These are phyloP conservation scores for Pterocles gutturalis DNA, from an alignment of 2,113 vertebrate species.

Conservation along the genomic window DNA sequence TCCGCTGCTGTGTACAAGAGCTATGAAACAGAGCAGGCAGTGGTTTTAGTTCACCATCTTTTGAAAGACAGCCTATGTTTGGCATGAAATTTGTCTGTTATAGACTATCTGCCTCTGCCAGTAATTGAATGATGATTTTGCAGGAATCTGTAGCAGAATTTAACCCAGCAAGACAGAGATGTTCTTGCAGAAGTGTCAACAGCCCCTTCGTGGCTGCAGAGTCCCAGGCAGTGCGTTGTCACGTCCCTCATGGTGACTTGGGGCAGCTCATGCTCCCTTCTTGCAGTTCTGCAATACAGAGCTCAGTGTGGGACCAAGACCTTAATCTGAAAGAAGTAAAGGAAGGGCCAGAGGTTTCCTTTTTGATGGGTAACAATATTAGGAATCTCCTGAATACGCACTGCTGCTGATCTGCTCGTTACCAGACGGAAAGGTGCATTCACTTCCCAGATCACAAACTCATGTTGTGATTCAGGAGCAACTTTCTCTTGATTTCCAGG, in stretches of 20 bases:
- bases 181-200: background rate
- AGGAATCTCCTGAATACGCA: background rate
- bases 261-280: background rate
- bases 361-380: fast-evolving
- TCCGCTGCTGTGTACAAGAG: background rate
- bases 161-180: background rate
- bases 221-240: background rate
- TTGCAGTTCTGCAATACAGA: background rate
- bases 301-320: background rate
- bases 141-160: background rate
- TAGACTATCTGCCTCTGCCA: background rate
- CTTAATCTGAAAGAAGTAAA: background rate
- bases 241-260: background rate
- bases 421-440: background rate
- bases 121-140: background rate
- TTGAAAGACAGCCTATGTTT: background rate
- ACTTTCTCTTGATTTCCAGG: background rate
- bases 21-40: background rate
- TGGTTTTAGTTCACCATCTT: background rate
- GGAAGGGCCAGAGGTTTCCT: background rate
- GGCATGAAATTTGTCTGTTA: background rate
- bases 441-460: background rate
- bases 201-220: background rate
- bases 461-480: background rate
- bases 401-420: background rate